Conservation (phyloP, 35 echinoderm and acorn worm species). For the Apostichopus californicus region DNA sequence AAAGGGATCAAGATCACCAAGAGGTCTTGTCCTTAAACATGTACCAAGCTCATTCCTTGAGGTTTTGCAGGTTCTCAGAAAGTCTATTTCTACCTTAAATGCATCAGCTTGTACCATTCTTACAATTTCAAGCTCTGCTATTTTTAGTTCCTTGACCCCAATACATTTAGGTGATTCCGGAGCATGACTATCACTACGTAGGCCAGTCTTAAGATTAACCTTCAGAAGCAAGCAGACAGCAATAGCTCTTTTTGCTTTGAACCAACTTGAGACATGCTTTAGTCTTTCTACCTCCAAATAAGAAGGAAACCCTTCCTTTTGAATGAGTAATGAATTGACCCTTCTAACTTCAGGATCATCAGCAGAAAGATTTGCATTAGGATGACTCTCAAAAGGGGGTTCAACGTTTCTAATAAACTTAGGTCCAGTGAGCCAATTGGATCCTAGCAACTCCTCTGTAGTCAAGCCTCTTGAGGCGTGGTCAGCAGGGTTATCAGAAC, state of each 20-base stretch:
- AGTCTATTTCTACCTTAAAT: slow-evolving; percentile 22
- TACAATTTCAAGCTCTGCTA: slow-evolving; percentile 16
- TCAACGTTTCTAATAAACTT: slow-evolving; percentile 44
- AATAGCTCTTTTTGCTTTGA: background rate
- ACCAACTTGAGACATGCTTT: background rate
- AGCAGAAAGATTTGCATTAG: background rate
- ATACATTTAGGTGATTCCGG: background rate
- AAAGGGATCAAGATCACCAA: slow-evolving; percentile 35
- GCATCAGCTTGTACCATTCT: slow-evolving; percentile 21
- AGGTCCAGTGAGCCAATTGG: slow-evolving; percentile 56
- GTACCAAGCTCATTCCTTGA: no score
- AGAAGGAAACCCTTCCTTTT: background rate
- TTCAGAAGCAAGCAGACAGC: background rate
- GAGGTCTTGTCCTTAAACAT: no score
- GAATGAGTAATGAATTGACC: background rate
- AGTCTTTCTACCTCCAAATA: slow-evolving; percentile 1
- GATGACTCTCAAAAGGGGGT: background rate
- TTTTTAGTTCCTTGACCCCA: background rate
- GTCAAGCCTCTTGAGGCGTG: slow-evolving; percentile 49
- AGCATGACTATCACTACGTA: background rate
- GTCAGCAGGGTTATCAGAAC: slow-evolving; percentile 59
- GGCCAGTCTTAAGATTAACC: no score
- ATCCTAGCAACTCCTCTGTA: background rate
- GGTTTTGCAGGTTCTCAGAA: background rate
- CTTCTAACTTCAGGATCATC: slow-evolving; percentile 1